Evolutionary conservation across 1,140 invertebrate genomes (phyloP), one percentile per base, ranked within the genome.

Genomic region (Popillia japonica): DNA sequence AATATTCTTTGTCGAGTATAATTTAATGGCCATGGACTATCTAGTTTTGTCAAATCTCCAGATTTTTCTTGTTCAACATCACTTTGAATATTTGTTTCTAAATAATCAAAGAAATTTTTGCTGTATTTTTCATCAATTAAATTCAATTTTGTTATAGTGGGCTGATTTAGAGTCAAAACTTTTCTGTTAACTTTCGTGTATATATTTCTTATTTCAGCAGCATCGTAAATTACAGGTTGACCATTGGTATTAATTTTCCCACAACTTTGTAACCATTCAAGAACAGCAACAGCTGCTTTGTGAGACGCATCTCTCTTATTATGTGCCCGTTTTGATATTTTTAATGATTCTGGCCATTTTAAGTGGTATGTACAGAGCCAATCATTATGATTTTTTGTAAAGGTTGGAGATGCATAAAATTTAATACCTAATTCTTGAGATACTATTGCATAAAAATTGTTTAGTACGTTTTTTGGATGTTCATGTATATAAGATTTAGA

Each of bases 261-360:
- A 59, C 82, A 73, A 11, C 77, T 73, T 74, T 76, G 75, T 23
- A 87, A 78, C 77, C 81, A 86, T 27, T 81, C 68, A 7, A 87
- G 73, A 68, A 76, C 82, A 76, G 80, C 80, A 0, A 82, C 27
- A 27, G 83, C 82, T 10, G 85, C 84, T 78, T 84, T 83, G 14
- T 76, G 78, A 2, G 83, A 83, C 1, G 87, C 86, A n/a, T 83
- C 68, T 64, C 82, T 80, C 79, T 87, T 87, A 20, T 82, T 83
- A 14, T 40, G n/a, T 14, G 75, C 83, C 42, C 41, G 74, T 34
- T 78, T 78, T 8, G 74, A 44, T 77, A 86, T 82, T 78, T 81
- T 82, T 11, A 80, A 72, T 27, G 77, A 20, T 73, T 79, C 78
- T 14, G 86, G 86, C 86, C 86, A 86, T 78, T 83, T 82, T 64